Conservation (phyloP, 2,113 vertebrate genomes). For the Xiphophorus maculatus region DNA sequence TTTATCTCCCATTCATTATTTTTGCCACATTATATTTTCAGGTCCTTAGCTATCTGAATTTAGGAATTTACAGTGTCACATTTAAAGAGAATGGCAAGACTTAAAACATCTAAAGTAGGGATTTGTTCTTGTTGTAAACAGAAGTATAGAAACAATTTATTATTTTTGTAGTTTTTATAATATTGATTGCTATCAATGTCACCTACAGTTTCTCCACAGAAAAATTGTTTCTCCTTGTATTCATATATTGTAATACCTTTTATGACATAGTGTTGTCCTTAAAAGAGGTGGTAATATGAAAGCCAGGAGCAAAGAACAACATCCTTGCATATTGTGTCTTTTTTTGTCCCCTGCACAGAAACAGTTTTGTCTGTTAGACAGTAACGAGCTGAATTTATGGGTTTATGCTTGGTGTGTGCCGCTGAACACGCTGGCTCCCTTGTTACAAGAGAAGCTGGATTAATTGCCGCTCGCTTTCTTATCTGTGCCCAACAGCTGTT, state of each 20-base stretch:
- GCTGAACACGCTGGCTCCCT: constrained; percentile 21
- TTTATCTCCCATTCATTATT: neutral
- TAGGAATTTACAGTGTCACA: neutral
- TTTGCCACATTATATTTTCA: neutral
- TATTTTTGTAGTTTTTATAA: neutral
- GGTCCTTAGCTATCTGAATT: neutral
- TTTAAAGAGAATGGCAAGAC: neutral
- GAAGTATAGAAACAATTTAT: neutral
- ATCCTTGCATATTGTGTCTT: neutral
- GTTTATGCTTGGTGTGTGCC: constrained; percentile 13
- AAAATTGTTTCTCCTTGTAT: neutral
- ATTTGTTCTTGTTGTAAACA: neutral
- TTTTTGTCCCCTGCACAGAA: neutral
- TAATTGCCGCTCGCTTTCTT: constrained; percentile 68
- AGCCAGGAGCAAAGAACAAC: neutral
- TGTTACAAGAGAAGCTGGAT: constrained; percentile 43
- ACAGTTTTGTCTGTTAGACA: constrained; percentile 4
- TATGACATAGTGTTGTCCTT: neutral
- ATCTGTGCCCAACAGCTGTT: constrained; percentile 88
- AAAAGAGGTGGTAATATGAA: neutral
- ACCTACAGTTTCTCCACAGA: neutral
- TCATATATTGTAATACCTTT: neutral
- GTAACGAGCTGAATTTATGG: constrained; percentile 28
- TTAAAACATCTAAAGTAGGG: neutral
- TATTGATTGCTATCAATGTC: neutral